A percentile compares a stretch with the other conserved stretches of the same genome.
Conservation (phyloP, 1,140 invertebrate genomes). For the Sinonovacula constricta region DNA sequence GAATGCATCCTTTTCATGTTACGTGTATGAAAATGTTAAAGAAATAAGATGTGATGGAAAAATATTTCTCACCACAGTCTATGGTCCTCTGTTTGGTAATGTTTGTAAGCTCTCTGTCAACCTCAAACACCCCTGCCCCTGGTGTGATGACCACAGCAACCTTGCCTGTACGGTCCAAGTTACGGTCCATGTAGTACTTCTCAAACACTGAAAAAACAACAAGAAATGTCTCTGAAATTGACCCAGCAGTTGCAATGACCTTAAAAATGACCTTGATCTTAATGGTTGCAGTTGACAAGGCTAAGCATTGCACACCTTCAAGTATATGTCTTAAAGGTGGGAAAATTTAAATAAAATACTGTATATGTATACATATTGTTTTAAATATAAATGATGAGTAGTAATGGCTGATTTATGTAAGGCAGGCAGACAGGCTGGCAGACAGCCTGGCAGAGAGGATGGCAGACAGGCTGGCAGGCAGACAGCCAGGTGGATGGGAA, state of each 20-base stretch:
- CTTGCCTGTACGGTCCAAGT: slow-evolving; percentile 98
- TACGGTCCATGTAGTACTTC: slow-evolving; percentile 97
- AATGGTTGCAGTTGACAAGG: too few relatives aligned
- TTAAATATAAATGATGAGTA: too few relatives aligned
- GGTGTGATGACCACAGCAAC: slow-evolving; percentile 98
- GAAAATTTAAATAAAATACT: too few relatives aligned
- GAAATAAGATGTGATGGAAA: too few relatives aligned
- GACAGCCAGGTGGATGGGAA: slow-evolving; percentile 9
- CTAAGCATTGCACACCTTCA: too few relatives aligned
- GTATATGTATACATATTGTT: too few relatives aligned
- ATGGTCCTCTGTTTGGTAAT: slow-evolving; percentile 99
- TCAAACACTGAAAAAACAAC: slow-evolving; percentile 91
- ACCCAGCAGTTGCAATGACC: too few relatives aligned
- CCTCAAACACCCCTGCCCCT: slow-evolving; percentile 97
- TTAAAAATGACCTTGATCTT: too few relatives aligned
- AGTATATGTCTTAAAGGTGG: too few relatives aligned
- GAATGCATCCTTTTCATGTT: background rate
- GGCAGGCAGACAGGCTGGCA: slow-evolving; percentile 46
- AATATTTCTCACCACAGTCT: slow-evolving; percentile 91
- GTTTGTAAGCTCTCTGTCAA: slow-evolving; percentile 97
- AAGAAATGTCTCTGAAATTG: too few relatives aligned
- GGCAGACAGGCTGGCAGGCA: slow-evolving; percentile 42
- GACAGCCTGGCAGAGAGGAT: slow-evolving; percentile 31
- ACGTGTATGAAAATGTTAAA: background rate
- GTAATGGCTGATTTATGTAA: too few relatives aligned